phyloP scores from a whole-genome alignment of 35 echinoderm and acorn worm species.

The Chiridota heheva region DNA sequence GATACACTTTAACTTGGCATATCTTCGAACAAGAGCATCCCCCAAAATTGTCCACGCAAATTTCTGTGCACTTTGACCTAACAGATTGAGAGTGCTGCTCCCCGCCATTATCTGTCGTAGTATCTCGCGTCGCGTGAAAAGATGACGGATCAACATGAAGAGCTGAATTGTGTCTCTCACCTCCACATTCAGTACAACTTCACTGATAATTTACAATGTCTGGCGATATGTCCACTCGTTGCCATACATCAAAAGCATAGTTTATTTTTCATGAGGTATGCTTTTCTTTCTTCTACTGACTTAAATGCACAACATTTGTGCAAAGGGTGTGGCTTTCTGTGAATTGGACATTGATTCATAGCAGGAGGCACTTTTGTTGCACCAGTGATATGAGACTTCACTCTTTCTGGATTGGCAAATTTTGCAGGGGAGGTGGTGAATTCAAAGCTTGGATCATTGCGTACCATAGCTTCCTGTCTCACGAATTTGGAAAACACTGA shows the following conservation, averaged over 20 bases:
- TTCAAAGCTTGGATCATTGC: constrained; percentile 50
- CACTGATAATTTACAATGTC: neutral
- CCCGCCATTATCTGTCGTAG: constrained; percentile 1
- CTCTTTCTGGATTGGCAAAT: neutral
- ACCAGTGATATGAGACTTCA: neutral
- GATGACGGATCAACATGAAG: neutral
- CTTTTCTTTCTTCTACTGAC: constrained; percentile 1
- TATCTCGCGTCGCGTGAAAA: neutral
- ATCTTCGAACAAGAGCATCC: constrained; percentile 57
- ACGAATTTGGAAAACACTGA: constrained; percentile 19
- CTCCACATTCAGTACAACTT: constrained; percentile 13
- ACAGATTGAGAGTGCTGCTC: neutral
- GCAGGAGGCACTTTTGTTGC: neutral
- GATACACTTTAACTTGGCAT: constrained; percentile 23
- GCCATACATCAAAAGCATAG: constrained; percentile 1
- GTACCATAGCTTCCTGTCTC: constrained; percentile 12
- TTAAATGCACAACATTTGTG: constrained; percentile 42
- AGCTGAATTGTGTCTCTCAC: neutral
- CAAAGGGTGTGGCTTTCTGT: constrained; percentile 50
- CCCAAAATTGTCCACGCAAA: constrained; percentile 1
- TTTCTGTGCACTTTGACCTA: constrained; percentile 27
- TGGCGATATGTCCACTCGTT: neutral
- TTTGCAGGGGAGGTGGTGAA: neutral
- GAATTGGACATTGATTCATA: constrained; percentile 36
- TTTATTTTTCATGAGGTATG: constrained; percentile 8